Conservation (phyloP, 2,797 vertebrate genomes). For the Buphagus erythrorhynchus region DNA sequence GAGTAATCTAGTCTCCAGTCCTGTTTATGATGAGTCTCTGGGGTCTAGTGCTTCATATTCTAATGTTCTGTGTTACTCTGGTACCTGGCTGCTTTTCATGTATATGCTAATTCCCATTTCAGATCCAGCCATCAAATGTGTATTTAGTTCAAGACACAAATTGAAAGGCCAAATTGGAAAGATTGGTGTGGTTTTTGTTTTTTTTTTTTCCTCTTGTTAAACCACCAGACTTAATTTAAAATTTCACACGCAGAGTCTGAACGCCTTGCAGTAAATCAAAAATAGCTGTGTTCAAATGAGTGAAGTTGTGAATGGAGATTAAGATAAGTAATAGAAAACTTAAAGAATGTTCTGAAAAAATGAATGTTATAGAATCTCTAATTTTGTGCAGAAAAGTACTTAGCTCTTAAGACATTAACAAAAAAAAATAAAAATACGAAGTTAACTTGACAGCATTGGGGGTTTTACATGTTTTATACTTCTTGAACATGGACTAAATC, state of each 20-base stretch:
- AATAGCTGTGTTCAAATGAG: neutral
- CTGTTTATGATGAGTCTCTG: neutral
- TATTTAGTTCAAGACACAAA: neutral
- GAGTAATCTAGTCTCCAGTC: neutral
- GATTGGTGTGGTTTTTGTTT: neutral
- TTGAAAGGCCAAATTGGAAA: neutral
- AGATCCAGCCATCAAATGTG: neutral
- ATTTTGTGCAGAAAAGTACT: neutral
- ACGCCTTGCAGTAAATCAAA: neutral
- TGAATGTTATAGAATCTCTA: neutral
- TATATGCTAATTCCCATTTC: neutral
- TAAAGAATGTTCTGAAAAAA: neutral
- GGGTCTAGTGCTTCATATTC: neutral
- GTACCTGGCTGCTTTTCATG: neutral
- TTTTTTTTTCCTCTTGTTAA: neutral
- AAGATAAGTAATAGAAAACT: neutral
- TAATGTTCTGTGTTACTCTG: neutral
- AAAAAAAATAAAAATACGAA: neutral
- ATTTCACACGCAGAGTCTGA: neutral
- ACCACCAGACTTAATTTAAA: neutral
- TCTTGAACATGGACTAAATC: constrained; percentile 49
- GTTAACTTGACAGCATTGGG: neutral
- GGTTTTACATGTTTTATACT: constrained; percentile 20
- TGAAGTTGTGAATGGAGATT: neutral
- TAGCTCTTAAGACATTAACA: neutral